A percentile compares a stretch with the other conserved stretches of the same genome.
Conservation (phyloP, 1,140 invertebrate species). For the Scaptomyza hsui region DNA sequence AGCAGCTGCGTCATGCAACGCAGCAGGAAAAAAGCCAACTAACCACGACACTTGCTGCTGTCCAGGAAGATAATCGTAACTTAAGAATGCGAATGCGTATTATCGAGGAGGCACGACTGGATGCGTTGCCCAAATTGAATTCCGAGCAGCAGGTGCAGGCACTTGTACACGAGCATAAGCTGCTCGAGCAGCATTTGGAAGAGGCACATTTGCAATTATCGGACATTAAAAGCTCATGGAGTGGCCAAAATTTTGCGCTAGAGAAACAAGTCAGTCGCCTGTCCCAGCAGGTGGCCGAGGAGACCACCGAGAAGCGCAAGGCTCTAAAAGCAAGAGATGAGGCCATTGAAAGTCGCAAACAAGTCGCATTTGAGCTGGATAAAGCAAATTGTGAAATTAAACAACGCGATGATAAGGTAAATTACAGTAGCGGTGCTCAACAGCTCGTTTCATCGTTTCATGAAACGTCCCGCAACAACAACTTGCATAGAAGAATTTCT, state of each 20-base stretch:
- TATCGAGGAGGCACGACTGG: slow-evolving; percentile 85
- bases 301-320: slow-evolving; percentile 90
- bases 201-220: slow-evolving; percentile 93
- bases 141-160: slow-evolving; percentile 86
- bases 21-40: slow-evolving; percentile 86
- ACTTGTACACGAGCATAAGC: slow-evolving; percentile 86
- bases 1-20: slow-evolving; percentile 85
- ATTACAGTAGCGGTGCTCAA: no score
- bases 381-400: slow-evolving; percentile 88
- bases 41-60: slow-evolving; percentile 85
- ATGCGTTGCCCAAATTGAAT: slow-evolving; percentile 80
- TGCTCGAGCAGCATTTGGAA: slow-evolving; percentile 90
- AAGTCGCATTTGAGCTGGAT: slow-evolving; percentile 88
- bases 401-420: slow-evolving; percentile 89
- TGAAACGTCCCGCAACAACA: no score
- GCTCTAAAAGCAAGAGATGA: slow-evolving; percentile 89
- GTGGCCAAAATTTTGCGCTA: slow-evolving; percentile 92
- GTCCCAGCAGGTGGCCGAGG: slow-evolving; percentile 91
- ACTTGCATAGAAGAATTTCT: no score
- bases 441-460: no score
- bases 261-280: slow-evolving; percentile 92
- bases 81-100: slow-evolving; percentile 87
- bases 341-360: slow-evolving; percentile 87
- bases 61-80: slow-evolving; percentile 87
- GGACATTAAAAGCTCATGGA: slow-evolving; percentile 95